Evolutionary conservation across 2,888 invertebrate species (phyloP).

Genomic region (Selenia dentaria): DNA sequence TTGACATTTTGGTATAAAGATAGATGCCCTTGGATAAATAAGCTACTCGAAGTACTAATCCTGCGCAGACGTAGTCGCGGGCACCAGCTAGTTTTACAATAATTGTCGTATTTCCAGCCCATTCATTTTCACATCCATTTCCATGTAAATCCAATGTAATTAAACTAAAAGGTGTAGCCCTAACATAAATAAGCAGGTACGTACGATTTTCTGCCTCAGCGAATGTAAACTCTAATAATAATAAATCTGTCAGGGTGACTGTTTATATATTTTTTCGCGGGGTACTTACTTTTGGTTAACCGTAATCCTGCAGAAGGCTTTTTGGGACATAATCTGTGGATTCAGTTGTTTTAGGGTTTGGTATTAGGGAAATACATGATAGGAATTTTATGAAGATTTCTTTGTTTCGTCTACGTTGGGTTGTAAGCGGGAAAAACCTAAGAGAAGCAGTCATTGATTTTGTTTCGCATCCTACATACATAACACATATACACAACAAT

Average conservation of each 20-base stretch:
- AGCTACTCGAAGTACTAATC: too few relatives aligned
- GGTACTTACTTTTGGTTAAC: slow-evolving; percentile 20
- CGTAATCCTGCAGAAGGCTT: neutral
- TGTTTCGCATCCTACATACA: too few relatives aligned
- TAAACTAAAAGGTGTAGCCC: slow-evolving; percentile 20
- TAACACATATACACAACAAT: too few relatives aligned
- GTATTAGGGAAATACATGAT: too few relatives aligned
- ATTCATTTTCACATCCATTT: too few relatives aligned
- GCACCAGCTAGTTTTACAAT: too few relatives aligned
- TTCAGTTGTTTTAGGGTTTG: neutral
- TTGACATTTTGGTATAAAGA: too few relatives aligned
- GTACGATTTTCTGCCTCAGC: slow-evolving; percentile 22
- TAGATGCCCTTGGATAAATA: too few relatives aligned
- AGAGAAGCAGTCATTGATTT: too few relatives aligned
- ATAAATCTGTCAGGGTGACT: slow-evolving; percentile 18
- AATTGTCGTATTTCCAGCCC: slow-evolving; percentile 1
- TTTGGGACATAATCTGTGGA: neutral
- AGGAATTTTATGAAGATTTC: too few relatives aligned
- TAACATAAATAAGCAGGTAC: slow-evolving; percentile 18
- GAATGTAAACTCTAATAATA: slow-evolving; percentile 25
- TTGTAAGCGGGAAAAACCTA: too few relatives aligned
- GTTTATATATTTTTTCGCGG: slow-evolving; percentile 20
- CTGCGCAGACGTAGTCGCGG: too few relatives aligned
- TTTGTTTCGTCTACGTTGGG: neutral
- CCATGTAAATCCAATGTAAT: slow-evolving; percentile 20